phyloP scores from a whole-genome alignment of 2,113 vertebrate genomes.

The Pelodiscus sinensis region DNA sequence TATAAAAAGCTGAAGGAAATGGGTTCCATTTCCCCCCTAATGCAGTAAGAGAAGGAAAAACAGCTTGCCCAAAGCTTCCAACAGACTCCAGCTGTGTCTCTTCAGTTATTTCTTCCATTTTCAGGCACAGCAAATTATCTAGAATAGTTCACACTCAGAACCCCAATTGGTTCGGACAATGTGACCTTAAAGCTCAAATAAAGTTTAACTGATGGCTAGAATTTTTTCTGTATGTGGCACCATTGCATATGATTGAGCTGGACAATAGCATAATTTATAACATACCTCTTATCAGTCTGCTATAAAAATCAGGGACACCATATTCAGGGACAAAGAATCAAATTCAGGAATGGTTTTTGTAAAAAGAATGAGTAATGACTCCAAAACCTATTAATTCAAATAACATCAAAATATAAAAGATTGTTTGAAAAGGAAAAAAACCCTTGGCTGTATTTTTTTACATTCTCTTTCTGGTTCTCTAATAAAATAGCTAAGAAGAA shows the following conservation, averaged over 20 bases:
- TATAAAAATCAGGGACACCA: background rate
- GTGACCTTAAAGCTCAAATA: slow-evolving; percentile 27
- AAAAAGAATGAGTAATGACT: background rate
- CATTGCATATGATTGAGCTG: background rate
- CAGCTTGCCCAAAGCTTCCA: background rate
- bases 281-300: background rate
- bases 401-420: background rate
- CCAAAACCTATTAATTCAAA: background rate
- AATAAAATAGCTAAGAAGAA: background rate
- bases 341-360: background rate
- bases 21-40: background rate
- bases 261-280: background rate
- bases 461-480: background rate
- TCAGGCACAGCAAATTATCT: background rate
- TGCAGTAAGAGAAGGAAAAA: background rate
- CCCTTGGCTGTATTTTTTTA: background rate
- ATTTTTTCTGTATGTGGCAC: background rate
- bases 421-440: background rate
- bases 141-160: too few species aligned
- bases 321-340: background rate
- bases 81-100: background rate
- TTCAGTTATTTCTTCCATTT: slow-evolving; percentile 8
- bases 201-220: slow-evolving; percentile 9
- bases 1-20: background rate
- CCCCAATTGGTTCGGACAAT: background rate